Evolutionary conservation across 2,797 vertebrate species (phyloP).

Genomic region (Darevskia mixta): DNA sequence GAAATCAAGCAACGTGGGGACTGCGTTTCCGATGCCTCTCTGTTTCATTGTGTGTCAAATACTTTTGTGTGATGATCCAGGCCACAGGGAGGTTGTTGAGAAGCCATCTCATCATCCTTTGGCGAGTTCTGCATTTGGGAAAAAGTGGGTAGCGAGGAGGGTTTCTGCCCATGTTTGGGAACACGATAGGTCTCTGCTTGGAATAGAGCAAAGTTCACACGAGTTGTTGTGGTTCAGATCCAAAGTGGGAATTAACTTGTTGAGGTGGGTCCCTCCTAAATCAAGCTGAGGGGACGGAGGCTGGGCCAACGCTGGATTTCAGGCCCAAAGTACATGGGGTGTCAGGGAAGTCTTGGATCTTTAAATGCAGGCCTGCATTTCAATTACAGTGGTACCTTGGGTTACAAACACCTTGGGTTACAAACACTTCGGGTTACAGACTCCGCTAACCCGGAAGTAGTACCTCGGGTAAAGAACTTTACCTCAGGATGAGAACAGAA

Average conservation of each 20-base stretch:
- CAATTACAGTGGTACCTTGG: no score
- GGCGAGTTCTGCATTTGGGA: neutral
- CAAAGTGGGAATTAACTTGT: neutral
- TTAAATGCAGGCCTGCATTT: neutral
- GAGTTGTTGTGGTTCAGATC: neutral
- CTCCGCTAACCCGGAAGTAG: no score
- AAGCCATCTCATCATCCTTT: neutral
- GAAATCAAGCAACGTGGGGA: neutral
- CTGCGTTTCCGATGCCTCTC: neutral
- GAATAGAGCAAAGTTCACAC: neutral
- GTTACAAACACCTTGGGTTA: no score
- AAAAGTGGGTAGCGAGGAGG: neutral
- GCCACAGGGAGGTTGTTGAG: neutral
- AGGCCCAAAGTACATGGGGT: neutral
- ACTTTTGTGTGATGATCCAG: neutral
- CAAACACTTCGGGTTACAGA: no score
- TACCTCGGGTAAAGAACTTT: no score
- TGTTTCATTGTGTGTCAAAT: neutral
- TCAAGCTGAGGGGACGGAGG: no score
- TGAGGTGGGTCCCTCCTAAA: neutral
- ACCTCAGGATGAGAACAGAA: no score
- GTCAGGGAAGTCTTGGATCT: neutral
- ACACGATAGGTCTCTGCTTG: neutral
- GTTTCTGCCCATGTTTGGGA: neutral
- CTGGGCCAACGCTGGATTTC: neutral